These are phyloP conservation scores for Telmatochromis sp. DNA, from an alignment of 2,113 vertebrate species.

Conservation along the genomic window DNA sequence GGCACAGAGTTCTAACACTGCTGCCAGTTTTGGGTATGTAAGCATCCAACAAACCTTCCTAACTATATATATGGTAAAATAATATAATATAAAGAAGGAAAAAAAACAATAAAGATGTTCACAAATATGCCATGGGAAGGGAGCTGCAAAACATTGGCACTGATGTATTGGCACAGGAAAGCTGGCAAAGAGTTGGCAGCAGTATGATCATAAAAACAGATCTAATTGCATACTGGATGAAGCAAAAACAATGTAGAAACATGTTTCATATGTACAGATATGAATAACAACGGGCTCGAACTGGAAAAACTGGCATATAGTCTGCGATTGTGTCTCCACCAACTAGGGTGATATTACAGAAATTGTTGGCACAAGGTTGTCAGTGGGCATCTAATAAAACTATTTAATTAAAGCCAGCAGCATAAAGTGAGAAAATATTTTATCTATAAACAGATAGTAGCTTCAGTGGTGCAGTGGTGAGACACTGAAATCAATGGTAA, in stretches of 20 bases:
- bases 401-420: not conserved
- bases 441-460: not conserved
- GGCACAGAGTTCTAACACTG: not conserved
- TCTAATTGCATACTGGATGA: constrained; percentile 3
- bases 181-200: not conserved
- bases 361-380: not conserved
- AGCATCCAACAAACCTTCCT: constrained; percentile 3
- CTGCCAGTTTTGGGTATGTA: constrained; percentile 1
- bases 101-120: not conserved
- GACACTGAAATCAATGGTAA: not conserved
- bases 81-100: not conserved
- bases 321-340: not conserved
- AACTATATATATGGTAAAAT: constrained; percentile 29
- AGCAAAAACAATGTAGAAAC: not conserved
- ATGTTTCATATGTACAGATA: not conserved
- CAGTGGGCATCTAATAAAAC: not conserved
- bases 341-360: not conserved
- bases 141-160: not conserved
- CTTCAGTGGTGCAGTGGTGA: not conserved
- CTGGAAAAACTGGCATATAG: not conserved
- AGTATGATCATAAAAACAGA: not conserved
- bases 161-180: not conserved
- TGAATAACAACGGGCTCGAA: not conserved
- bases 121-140: not conserved
- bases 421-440: not conserved